Percentiles rank a stretch among this genome's conserved stretches.
Evolutionary conservation across 2,888 invertebrate genomes (phyloP).

Genomic region (Drosophila longiperda): DNA sequence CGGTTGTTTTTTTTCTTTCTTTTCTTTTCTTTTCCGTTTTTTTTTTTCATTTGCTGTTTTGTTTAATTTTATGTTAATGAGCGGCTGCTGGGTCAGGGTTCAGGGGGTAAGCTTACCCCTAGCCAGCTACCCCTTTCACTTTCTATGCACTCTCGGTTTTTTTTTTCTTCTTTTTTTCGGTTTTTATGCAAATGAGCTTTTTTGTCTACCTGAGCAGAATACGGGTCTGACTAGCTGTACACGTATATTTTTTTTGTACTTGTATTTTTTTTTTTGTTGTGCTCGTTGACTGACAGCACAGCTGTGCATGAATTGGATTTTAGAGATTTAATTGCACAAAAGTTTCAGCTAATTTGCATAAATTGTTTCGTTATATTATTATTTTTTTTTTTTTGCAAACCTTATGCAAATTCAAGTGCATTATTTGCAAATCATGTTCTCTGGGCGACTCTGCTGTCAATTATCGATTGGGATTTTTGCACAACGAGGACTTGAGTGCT

Average conservation of each 20-base stretch:
- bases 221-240: constrained; percentile 17
- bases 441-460: constrained; percentile 77
- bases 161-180: constrained; percentile 7
- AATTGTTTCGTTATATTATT: constrained; percentile 42
- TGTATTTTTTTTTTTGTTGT: constrained; percentile 2
- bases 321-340: constrained; percentile 67
- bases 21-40: neutral
- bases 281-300: constrained; percentile 42
- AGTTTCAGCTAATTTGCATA: constrained; percentile 69
- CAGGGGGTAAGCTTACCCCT: constrained; percentile 48
- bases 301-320: constrained; percentile 44
- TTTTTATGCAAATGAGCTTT: constrained; percentile 79
- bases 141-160: constrained; percentile 56
- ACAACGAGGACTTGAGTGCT: constrained; percentile 57
- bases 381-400: constrained; percentile 49
- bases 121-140: constrained; percentile 67
- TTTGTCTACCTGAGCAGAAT: constrained; percentile 63
- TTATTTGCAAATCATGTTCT: constrained; percentile 83
- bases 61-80: constrained; percentile 80
- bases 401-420: constrained; percentile 83
- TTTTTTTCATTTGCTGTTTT: constrained; percentile 33
- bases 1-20: constrained; percentile 15
- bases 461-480: constrained; percentile 59
- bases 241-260: constrained; percentile 3
- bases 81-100: constrained; percentile 46